Evolutionary conservation across 2,797 vertebrate species (phyloP), one percentile per base, ranked within the genome.

Genomic region (Babyrousa celebensis): DNA sequence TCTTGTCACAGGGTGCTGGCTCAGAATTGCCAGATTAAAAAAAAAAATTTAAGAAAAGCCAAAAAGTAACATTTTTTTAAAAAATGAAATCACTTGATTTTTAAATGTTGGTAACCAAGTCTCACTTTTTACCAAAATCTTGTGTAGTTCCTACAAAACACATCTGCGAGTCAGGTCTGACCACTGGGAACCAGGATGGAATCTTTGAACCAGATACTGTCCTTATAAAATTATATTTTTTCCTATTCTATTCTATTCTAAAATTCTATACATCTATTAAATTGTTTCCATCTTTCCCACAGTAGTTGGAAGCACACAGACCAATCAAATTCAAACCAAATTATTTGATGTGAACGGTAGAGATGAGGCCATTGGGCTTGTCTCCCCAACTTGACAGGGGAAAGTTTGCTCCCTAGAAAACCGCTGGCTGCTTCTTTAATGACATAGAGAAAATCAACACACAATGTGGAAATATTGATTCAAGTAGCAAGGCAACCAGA

Each of bases 311-410:
- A 68, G 52, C 14, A 85, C 43, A 40, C 1, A 93, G 18, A 78
- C 12, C 72, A 89, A 82, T 88, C 63, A 94, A 74, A 82, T 12
- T 82, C n/a, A 85, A 92, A 68, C 36, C 43, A 95, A 80, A 87
- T 78, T 71, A 52, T 52, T 43, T 87, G 10, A 87, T 54, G 62
- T 94, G 84, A 58, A 63, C n/a, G 8, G 11, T 82, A 94, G 91
- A 91, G 48, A 29, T 8, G 43, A 29, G 17, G 14, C 60, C n/a
- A 40, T 63, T 11, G 63, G 87, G 88, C 32, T 80, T 82, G 6
- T 85, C 78, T 94, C 40, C 7, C 12, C n/a, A 67, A 40, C 9
- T 43, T 40, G 67, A 86, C 0, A 14, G 5, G 16, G 18, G 9
- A 85, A 84, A 36, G 1, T 78, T 60, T 79, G 40, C 65, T 83